Percentiles rank a stretch among this genome's conserved stretches.
Conservation (phyloP, 2,888 invertebrate genomes). For the Lycophotia porphyrea region DNA sequence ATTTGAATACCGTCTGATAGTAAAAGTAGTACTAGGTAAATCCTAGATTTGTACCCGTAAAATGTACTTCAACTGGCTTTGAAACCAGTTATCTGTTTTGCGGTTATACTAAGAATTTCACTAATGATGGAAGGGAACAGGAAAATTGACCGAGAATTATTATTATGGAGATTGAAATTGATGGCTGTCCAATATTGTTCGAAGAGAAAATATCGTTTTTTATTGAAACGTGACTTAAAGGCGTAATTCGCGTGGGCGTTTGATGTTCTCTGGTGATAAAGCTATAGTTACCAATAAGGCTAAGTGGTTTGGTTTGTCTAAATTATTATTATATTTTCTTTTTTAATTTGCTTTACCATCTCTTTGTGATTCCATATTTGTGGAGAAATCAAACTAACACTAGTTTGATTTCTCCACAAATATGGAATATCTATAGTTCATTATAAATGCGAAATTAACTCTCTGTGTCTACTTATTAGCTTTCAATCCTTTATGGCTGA, state of each 20-base stretch:
- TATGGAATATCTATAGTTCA: too few species aligned
- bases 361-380: not conserved
- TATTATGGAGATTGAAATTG: conserved; percentile 60
- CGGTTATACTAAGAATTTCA: conserved; percentile 23
- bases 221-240: conserved; percentile 43
- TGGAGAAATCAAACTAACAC: too few species aligned
- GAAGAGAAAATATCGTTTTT: conserved; percentile 46
- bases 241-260: conserved; percentile 37
- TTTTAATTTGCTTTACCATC: not conserved
- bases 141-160: conserved; percentile 48
- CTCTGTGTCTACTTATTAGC: not conserved
- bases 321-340: conserved; percentile 11
- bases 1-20: conserved; percentile 61
- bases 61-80: conserved; percentile 7
- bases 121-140: conserved; percentile 36
- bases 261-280: conserved; percentile 21
- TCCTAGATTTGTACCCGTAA: conserved; percentile 11
- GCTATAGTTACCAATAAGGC: conserved; percentile 15
- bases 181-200: conserved; percentile 49
- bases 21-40: conserved; percentile 41
- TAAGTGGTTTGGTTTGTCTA: not conserved
- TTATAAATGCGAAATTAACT: not conserved
- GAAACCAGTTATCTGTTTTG: conserved; percentile 26
- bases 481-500: not conserved
- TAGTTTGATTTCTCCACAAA: too few species aligned